Base-by-base conservation (phyloP, 1,140 invertebrate genomes). In the Mizuhopecten yessoensis region DNA sequence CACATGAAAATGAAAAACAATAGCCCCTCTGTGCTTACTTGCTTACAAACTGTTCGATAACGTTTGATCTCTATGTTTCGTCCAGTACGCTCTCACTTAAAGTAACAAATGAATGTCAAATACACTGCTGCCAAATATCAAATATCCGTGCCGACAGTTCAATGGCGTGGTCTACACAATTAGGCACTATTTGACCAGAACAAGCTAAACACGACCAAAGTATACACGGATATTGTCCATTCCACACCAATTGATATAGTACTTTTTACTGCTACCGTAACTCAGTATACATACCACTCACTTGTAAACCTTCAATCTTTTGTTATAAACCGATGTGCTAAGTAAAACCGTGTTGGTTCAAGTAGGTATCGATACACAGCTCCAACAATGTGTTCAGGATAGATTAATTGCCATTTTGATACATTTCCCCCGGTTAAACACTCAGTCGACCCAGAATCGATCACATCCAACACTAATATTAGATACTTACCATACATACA, bases 361-460 rank as follows among this genome's bases (percentile, higher is more conserved):
- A 29, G 57, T 75, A 75, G 0, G n/a, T 75, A 75, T 75, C n/a
- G 0, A 75, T 75, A 29, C n/a, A 75, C 42, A 13, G 42, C 0
- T 29, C n/a, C 17, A 29, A n/a, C 29, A 29, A 75, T 75, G 17
- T 13, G 13, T 39, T 39, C 23, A 49, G 45, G 45, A 49, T 9
- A 29, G 57, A 75, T 75, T 75, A 75, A n/a, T 75, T 29, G 29
- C 57, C n/a, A 75, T 75, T 75, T 75, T n/a, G 57, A 75, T 75
- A 75, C 57, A 75, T 75, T 75, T 75, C 57, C n/a, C 23, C 57
- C n/a, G 0, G 57, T 75, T 57, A 57, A 57, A 57, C 45, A 9
- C 2, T 17, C 45, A 20, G 2, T 57, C 45, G 45, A 9, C 17
- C n/a, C 57, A 11, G 23, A 75, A 3, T n/a, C 5, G 7, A 75